Evolutionary conservation across 2,888 invertebrate genomes (phyloP).

Genomic region (Melanchra persicariae): DNA sequence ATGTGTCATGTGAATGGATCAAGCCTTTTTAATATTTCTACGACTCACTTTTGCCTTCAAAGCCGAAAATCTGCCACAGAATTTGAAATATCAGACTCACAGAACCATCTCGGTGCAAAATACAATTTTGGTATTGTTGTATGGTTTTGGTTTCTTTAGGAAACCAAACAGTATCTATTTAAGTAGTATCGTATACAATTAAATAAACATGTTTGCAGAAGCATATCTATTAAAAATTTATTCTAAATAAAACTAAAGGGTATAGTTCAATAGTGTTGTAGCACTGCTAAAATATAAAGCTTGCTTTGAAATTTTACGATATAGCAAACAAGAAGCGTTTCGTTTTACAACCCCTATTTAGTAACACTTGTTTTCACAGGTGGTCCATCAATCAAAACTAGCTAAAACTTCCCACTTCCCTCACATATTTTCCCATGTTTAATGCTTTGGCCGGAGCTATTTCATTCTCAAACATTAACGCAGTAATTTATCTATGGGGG

Average conservation of each 20-base stretch:
- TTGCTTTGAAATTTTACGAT: not conserved
- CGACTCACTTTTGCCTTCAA: not conserved
- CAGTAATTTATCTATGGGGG: no score
- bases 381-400: slow-evolving; percentile 14
- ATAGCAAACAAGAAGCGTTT: not conserved
- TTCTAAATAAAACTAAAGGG: no score
- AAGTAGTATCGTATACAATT: no score
- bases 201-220: no score
- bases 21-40: not conserved
- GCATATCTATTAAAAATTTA: no score
- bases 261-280: no score
- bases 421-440: not conserved
- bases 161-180: no score
- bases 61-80: not conserved
- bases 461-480: no score
- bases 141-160: no score
- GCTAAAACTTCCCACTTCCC: not conserved
- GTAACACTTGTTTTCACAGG: slow-evolving; percentile 2
- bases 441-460: no score
- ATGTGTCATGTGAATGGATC: no score
- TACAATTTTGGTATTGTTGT: no score
- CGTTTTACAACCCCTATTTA: slow-evolving; percentile 1
- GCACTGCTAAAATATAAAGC: not conserved
- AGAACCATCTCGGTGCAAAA: not conserved
- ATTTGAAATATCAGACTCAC: not conserved